phyloP scores from a whole-genome alignment of 2,797 vertebrate genomes.

The Oceanodroma leucorhoa region DNA sequence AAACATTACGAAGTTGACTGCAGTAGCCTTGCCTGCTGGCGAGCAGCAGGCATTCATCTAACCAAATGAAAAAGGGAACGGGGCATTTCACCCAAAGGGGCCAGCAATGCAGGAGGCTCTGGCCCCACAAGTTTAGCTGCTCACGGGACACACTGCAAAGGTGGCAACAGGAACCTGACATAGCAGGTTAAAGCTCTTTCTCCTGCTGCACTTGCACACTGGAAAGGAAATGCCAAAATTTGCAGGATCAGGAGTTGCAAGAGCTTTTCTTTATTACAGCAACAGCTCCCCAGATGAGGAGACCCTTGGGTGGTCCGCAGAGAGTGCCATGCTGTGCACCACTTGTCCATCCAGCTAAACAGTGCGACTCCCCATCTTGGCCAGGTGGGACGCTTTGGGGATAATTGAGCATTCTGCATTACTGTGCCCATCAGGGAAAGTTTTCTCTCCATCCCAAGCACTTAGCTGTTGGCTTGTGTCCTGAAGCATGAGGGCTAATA shows the following conservation, averaged over 20 bases:
- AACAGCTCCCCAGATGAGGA: conserved; percentile 3
- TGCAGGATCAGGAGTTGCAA: background rate
- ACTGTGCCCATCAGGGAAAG: background rate
- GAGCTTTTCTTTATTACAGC: background rate
- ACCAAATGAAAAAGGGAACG: background rate
- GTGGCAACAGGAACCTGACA: background rate
- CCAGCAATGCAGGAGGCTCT: background rate
- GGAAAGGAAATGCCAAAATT: conserved; percentile 11
- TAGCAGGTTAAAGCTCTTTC: background rate
- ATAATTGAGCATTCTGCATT: background rate
- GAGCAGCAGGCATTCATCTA: background rate
- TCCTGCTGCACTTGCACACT: conserved; percentile 15
- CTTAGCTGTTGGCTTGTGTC: conserved; percentile 11
- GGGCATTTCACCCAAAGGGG: background rate
- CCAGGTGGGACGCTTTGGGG: background rate
- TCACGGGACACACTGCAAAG: background rate
- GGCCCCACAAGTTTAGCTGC: background rate
- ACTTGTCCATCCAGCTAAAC: background rate
- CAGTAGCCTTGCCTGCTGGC: background rate
- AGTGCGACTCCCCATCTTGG: background rate
- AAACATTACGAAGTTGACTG: background rate
- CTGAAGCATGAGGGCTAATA: conserved; percentile 24
- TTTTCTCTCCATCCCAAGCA: background rate
- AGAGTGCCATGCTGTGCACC: background rate
- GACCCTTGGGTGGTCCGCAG: background rate